Conservation (phyloP, 2,113 vertebrate species). For the Neolamprologus caudopunctatus region DNA sequence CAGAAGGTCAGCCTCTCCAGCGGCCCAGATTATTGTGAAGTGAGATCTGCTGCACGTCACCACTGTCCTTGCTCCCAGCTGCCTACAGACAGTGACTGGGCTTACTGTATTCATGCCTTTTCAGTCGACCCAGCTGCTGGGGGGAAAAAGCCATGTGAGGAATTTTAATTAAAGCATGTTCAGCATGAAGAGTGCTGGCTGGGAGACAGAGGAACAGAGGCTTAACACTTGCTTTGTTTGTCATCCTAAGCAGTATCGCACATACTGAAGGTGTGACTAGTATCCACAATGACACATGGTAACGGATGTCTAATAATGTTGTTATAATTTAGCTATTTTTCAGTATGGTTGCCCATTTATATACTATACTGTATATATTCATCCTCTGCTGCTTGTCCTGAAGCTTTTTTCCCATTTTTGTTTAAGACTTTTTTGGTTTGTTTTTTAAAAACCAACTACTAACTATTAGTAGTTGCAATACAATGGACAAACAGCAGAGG, state of each 20-base stretch:
- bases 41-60: neutral
- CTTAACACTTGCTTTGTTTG: neutral
- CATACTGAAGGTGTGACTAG: neutral
- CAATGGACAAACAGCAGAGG: slow-evolving; percentile 34
- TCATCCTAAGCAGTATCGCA: neutral
- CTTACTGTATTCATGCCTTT: neutral
- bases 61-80: neutral
- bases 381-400: neutral
- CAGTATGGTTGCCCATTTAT: neutral
- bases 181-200: neutral
- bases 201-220: neutral
- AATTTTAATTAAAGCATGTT: slow-evolving; percentile 55
- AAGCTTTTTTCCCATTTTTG: neutral
- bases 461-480: slow-evolving; percentile 1
- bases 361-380: neutral
- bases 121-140: slow-evolving; percentile 9
- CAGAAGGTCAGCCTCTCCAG: slow-evolving; percentile 32
- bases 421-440: neutral
- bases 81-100: neutral
- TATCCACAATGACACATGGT: neutral
- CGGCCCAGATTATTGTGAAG: neutral
- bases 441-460: neutral
- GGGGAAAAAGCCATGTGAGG: neutral
- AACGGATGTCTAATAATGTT: neutral
- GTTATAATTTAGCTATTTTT: neutral